Base-by-base conservation (phyloP, 2,888 invertebrate genomes). In the Linnaemya tessellans region DNA sequence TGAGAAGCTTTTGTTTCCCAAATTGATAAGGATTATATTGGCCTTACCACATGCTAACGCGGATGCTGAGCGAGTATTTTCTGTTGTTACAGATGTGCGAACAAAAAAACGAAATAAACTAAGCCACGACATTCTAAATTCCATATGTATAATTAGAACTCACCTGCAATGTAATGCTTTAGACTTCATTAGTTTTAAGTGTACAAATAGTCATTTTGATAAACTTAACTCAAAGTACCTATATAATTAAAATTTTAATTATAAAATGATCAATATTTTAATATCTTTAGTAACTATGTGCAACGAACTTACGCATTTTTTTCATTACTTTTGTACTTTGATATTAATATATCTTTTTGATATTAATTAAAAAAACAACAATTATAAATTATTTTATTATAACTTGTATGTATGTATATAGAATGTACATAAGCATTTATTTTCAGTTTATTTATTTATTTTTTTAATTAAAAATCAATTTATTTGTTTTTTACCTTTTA, bases 61-160 rank as follows among this genome's bases (percentile, higher is more conserved):
- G n/a, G 70, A 56, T 22, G 25, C 70, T 22, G 56, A 70, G n/a
- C 38, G 70, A 43, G 77, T 87, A 73, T 86, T 86, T 84, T 87
- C 86, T 11, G 64, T 84, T 11, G 75, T 87, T 13, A 82, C 81
- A 13, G 84, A 87, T 22, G 67, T 82, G 4, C 51, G 67, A n/a
- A n/a, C n/a, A n/a, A n/a, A n/a, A n/a, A 82, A 81, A 62, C 60
- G 64, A n/a, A 80, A 80, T 56, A 77, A 65, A 15, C 22, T 77
- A 71, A 71, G 77, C n/a, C 77, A 77, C 22, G 65, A 62, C 3
- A 18, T 74, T 35, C 49, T 74, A 71, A 58, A 71, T 11, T 58
- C 70, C n/a, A n/a, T 13, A 70, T 70, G 68, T 54, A 15, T 68
- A 8, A 68, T 65, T 15, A 65, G 65, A n/a, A n/a, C n/a, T n/a